Evolutionary conservation across 2,113 vertebrate genomes (phyloP).

Genomic region (Amblyopsis rosae): DNA sequence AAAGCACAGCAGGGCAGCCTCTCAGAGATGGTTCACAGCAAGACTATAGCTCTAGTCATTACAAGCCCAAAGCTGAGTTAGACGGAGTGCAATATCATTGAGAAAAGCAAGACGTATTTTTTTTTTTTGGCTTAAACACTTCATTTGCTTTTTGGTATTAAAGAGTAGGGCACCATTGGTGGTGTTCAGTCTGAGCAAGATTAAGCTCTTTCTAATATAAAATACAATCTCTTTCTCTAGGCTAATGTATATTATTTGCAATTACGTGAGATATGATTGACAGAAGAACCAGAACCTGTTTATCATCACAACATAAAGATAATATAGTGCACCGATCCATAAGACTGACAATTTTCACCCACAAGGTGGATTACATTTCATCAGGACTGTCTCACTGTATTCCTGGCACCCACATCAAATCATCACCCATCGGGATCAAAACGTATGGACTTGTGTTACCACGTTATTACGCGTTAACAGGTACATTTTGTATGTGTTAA

Average conservation of each 20-base stretch:
- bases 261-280: not conserved
- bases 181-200: not conserved
- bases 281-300: not conserved
- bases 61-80: conserved; percentile 5
- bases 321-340: not conserved
- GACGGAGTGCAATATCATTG: conserved; percentile 1
- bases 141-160: not conserved
- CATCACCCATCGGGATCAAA: not conserved
- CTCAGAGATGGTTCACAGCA: conserved; percentile 14
- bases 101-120: not conserved
- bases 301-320: not conserved
- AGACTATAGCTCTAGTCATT: conserved; percentile 18
- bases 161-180: not conserved
- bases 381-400: not conserved
- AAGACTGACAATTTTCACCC: not conserved
- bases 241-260: not conserved
- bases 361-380: not conserved
- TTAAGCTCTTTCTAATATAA: not conserved
- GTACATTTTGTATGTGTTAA: too few relatives aligned
- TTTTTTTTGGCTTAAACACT: not conserved
- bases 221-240: not conserved
- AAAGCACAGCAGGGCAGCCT: conserved; percentile 19
- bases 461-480: too few relatives aligned
- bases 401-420: not conserved
- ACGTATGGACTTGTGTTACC: too few relatives aligned